These are phyloP conservation scores for Cryptocephalus moraei DNA, from an alignment of 2,888 invertebrate species.

Conservation along the genomic window DNA sequence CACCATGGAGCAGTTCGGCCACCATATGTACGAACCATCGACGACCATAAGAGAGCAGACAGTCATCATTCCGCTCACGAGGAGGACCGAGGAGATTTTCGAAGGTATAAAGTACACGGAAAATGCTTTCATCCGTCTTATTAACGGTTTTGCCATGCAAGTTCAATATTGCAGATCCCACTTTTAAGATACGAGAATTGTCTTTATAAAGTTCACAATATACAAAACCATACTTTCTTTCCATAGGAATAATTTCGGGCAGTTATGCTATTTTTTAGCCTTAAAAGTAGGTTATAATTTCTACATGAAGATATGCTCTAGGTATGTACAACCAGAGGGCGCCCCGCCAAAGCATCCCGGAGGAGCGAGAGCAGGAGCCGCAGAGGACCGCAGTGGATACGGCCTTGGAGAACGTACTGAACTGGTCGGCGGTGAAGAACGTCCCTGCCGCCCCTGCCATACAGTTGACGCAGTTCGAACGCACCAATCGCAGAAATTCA, in stretches of 20 bases:
- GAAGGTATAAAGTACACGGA: slow-evolving; percentile 18
- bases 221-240: too few relatives aligned
- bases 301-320: background rate
- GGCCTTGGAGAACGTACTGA: slow-evolving; percentile 33
- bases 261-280: too few relatives aligned
- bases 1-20: slow-evolving; percentile 49
- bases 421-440: slow-evolving; percentile 36
- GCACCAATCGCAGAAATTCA: slow-evolving; percentile 8
- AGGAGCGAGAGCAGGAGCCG: slow-evolving; percentile 3
- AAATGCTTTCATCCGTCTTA: background rate
- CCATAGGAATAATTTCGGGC: too few relatives aligned
- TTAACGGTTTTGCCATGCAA: too few relatives aligned
- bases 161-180: too few relatives aligned
- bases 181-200: too few relatives aligned
- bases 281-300: too few relatives aligned
- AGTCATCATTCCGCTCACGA: slow-evolving; percentile 53
- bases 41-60: slow-evolving; percentile 41
- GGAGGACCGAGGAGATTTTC: slow-evolving; percentile 53
- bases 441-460: slow-evolving; percentile 17
- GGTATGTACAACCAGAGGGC: slow-evolving; percentile 28
- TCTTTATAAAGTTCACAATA: too few relatives aligned
- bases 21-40: slow-evolving; percentile 52
- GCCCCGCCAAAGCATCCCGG: slow-evolving; percentile 4
- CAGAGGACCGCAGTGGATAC: slow-evolving; percentile 14
- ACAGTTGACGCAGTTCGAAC: slow-evolving; percentile 19